Conservation (phyloP, 1,140 invertebrate genomes). For the Harlomillsia oculata region DNA sequence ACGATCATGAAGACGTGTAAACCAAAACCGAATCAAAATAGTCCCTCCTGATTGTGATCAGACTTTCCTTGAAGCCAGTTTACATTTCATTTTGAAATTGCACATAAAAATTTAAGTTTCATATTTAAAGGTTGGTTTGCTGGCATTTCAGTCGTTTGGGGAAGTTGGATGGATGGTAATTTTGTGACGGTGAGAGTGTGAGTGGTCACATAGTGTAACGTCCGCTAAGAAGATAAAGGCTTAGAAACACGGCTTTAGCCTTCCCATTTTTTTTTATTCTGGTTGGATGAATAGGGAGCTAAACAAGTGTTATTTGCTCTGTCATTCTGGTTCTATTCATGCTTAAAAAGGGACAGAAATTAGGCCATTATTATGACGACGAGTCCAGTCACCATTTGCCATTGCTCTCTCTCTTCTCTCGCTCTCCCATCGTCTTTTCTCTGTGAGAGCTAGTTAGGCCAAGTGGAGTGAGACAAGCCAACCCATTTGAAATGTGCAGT, state of each 20-base stretch:
- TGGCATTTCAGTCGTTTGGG: neutral
- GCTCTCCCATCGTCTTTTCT: no score
- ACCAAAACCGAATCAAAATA: no score
- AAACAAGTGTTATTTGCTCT: conserved; percentile 36
- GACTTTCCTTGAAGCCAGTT: no score
- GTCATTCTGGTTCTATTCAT: conserved; percentile 34
- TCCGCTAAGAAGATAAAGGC: conserved; percentile 8
- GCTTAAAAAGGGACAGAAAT: conserved; percentile 35
- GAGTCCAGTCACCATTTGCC: no score
- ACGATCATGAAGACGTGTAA: no score
- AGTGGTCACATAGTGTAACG: no score
- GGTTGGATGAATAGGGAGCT: conserved; percentile 24
- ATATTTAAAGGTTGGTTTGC: neutral
- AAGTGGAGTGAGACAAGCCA: no score
- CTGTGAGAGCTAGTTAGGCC: no score
- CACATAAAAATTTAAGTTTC: neutral
- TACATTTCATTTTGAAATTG: neutral
- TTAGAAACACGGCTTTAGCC: conserved; percentile 19
- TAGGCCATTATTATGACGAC: conserved; percentile 32
- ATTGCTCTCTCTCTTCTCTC: neutral
- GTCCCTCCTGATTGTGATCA: no score
- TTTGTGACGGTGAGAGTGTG: conserved; percentile 2
- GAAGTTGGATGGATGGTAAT: conserved; percentile 2
- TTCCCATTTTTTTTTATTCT: conserved; percentile 27
- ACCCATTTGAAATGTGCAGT: no score